A percentile compares a stretch with the other conserved stretches of the same genome.
These are phyloP conservation scores for Drosophila falleni DNA, from an alignment of 2,888 invertebrate genomes.

Conservation along the genomic window DNA sequence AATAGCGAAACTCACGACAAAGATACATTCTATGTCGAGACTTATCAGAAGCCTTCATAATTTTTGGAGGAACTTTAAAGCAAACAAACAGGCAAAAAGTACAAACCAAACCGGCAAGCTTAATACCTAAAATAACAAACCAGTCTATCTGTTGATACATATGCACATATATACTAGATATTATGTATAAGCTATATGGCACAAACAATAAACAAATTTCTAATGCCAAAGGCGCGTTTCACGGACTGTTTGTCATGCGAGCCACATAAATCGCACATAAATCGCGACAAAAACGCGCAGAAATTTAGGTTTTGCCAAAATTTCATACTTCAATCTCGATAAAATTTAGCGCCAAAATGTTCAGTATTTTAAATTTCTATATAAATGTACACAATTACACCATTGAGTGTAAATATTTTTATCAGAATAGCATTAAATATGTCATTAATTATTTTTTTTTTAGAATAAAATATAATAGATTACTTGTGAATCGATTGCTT, in stretches of 20 bases:
- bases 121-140: slow-evolving; percentile 37
- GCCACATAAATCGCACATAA: slow-evolving; percentile 37
- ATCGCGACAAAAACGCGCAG: slow-evolving; percentile 28
- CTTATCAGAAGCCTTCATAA: slow-evolving; percentile 37
- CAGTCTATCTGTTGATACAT: slow-evolving; percentile 24
- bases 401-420: no score
- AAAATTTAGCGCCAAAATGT: slow-evolving; percentile 27
- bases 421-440: no score
- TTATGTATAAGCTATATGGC: slow-evolving; percentile 30
- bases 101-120: slow-evolving; percentile 22
- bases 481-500: slow-evolving; percentile 41
- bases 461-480: not conserved
- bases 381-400: no score
- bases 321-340: slow-evolving; percentile 20
- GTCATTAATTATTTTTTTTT: no score
- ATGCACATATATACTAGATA: slow-evolving; percentile 4
- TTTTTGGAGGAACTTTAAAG: slow-evolving; percentile 30
- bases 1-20: not conserved
- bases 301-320: slow-evolving; percentile 40
- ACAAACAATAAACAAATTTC: slow-evolving; percentile 56
- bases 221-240: slow-evolving; percentile 44
- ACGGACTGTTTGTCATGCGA: slow-evolving; percentile 50
- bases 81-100: slow-evolving; percentile 44
- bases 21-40: slow-evolving; percentile 1
- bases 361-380: not conserved